Conservation (phyloP, 2,113 vertebrate species). For the Anas platyrhynchos region DNA sequence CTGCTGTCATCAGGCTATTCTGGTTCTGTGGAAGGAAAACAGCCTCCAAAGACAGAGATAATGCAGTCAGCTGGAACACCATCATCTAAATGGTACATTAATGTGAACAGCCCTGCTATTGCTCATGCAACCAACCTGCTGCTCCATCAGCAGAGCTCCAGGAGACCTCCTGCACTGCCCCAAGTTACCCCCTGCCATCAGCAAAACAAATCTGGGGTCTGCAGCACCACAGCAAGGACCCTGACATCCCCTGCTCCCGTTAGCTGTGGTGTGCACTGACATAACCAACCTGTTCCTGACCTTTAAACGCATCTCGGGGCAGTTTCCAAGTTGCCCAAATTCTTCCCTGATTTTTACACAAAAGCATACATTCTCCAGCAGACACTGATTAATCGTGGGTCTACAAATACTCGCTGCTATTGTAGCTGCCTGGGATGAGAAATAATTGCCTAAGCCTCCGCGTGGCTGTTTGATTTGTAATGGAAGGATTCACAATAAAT, state of each 20-base stretch:
- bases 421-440: neutral
- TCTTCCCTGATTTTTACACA: neutral
- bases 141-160: neutral
- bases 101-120: neutral
- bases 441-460: neutral
- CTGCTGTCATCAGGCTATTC: rapidly evolving
- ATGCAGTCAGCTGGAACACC: neutral
- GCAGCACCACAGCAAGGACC: neutral
- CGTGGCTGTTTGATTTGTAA: conserved; percentile 43
- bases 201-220: neutral
- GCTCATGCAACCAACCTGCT: neutral
- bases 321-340: neutral
- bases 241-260: neutral
- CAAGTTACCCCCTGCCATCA: neutral
- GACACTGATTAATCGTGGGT: neutral
- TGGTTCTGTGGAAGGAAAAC: neutral
- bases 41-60: neutral
- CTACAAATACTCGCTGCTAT: neutral
- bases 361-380: neutral
- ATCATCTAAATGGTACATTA: neutral
- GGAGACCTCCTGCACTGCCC: neutral
- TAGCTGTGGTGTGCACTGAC: neutral
- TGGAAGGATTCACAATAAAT: conserved; percentile 30
- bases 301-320: neutral
- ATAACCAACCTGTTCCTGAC: neutral